Evolutionary conservation across 2,797 vertebrate genomes (phyloP).

Genomic region (Hafferia zeledoni): DNA sequence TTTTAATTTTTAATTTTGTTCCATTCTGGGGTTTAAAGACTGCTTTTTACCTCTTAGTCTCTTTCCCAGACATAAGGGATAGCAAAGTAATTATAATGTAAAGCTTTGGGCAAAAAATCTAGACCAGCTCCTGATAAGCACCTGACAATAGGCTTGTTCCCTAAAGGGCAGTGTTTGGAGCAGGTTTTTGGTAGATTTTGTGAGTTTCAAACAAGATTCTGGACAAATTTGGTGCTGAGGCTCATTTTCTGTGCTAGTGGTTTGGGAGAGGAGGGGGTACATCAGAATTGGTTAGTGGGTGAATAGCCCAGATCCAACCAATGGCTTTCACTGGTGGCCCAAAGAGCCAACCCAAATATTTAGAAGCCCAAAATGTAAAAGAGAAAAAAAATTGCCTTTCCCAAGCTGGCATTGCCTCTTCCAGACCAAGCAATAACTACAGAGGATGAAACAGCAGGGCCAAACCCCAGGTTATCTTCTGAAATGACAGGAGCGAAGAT

Average conservation of each 20-base stretch:
- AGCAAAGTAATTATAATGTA: neutral
- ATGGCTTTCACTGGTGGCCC: neutral
- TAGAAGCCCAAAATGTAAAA: neutral
- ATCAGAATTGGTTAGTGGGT: neutral
- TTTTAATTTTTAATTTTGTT: neutral
- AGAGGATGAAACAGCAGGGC: neutral
- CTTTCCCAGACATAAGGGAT: neutral
- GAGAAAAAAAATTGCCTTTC: rapidly evolving
- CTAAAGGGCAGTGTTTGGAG: neutral
- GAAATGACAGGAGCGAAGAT: neutral
- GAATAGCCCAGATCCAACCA: neutral
- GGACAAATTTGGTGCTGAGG: neutral
- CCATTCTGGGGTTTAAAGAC: neutral
- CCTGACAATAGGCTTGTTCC: neutral
- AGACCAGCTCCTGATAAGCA: neutral
- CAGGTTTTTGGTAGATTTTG: neutral
- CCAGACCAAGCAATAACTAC: neutral
- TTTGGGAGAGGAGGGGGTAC: neutral
- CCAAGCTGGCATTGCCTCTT: neutral
- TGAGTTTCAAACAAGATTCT: neutral
- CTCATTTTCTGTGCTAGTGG: neutral
- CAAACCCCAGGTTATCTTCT: neutral
- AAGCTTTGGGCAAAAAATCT: neutral
- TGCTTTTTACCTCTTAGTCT: neutral
- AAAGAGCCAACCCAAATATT: neutral